Evolutionary conservation across 2,113 vertebrate species (phyloP).

Genomic region (Phalacrocorax aristotelis): DNA sequence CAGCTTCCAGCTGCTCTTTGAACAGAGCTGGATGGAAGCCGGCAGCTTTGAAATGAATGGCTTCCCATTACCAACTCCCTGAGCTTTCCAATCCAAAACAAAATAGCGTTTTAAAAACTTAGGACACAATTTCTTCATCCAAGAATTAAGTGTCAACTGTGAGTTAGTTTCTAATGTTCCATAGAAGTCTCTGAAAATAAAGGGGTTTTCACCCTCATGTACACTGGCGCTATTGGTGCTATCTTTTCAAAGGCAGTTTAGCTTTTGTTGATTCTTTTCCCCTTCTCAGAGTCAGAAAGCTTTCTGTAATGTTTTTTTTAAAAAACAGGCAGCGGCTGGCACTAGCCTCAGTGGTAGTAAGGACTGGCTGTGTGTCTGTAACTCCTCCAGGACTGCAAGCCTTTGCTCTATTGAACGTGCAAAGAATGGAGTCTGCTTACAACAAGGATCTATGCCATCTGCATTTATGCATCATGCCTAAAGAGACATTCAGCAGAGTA

Average conservation of each 20-base stretch:
- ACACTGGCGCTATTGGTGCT: constrained; percentile 54
- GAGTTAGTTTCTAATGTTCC: neutral
- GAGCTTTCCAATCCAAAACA: constrained; percentile 36
- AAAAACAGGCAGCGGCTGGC: constrained; percentile 38
- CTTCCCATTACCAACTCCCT: constrained; percentile 33
- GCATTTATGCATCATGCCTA: neutral
- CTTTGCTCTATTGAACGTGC: neutral
- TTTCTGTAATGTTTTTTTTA: constrained; percentile 39
- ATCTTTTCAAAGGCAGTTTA: constrained; percentile 50
- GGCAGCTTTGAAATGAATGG: constrained; percentile 39
- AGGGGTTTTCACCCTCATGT: constrained; percentile 51
- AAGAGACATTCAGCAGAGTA: neutral
- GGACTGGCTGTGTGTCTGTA: constrained; percentile 2
- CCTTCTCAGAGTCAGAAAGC: constrained; percentile 25
- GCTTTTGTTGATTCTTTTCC: constrained; percentile 56
- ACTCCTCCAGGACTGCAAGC: neutral
- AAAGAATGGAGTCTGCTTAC: constrained; percentile 19
- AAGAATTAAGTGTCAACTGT: neutral
- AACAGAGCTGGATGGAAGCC: constrained; percentile 23
- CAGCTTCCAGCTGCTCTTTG: constrained; percentile 54
- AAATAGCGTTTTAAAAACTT: constrained; percentile 33
- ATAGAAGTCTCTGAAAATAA: constrained; percentile 33
- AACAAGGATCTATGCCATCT: constrained; percentile 26
- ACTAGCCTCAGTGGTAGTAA: constrained; percentile 10
- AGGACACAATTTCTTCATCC: too few relatives aligned